Base-by-base conservation (phyloP, 2,888 invertebrate genomes). In the Ophion ellenae region DNA sequence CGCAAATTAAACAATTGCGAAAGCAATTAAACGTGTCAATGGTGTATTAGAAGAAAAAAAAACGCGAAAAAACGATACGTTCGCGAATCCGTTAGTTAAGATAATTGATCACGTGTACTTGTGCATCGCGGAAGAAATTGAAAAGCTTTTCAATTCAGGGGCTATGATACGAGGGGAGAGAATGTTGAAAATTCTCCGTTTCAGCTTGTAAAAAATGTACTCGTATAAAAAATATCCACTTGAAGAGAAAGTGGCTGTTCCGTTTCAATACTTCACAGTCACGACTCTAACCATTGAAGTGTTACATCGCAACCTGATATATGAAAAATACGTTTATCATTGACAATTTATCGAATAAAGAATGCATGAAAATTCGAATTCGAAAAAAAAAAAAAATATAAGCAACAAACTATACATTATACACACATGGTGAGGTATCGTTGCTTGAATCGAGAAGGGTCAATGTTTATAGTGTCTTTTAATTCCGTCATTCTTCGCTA, bases 301-400 rank as follows among this genome's bases (percentile, higher is more conserved):
- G 82, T 82, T 75, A 76, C 69, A 32, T 76, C 85, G 85, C 78
- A 82, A 70, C 66, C 47, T 82, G 75, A 81, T 75, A 59, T 59
- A 64, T 69, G 53, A 69, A 73, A 17, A 59, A 77, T 63, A 57
- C 10, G 40, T 47, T 36, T 77, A 45, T 75, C 61, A 63, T 79
- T 47, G 53, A 66, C 61, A n/a, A 57, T 67, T 20, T 53, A 57
- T 79, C 45, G n/a, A 63, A 78, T 67, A 40, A 28, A 73, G 64
- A 64, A 61, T 24, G 61, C 66, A 81, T 57, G 14, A 45, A 66
- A 1, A 70, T 6, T 71, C 32, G 10, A 32, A 70, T 57, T 63
- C 24, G 57, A 47, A 32, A 70, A 61, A 66, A 59, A 66, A 59
- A 71, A 57, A 24, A 24, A 24, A 24, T 24, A 57, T 20, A 63